Base-by-base conservation (phyloP, 1,140 invertebrate genomes). In the Triops longicaudatus region DNA sequence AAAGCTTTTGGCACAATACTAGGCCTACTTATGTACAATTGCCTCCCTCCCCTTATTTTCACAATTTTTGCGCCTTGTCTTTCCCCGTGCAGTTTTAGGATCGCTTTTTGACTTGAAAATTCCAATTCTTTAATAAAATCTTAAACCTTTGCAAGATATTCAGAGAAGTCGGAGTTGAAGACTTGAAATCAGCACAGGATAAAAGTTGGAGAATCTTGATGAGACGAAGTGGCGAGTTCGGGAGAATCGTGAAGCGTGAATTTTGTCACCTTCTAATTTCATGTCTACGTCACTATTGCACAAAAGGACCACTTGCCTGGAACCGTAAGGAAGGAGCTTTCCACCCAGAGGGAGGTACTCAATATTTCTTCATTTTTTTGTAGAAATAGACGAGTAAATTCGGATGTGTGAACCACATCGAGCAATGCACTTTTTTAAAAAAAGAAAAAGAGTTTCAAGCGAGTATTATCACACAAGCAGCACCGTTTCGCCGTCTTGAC, bases 401-500 rank as follows among this genome's bases (percentile, higher is more conserved):
- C 31, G 31, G 22, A 42, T 50, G 42, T 41, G n/a, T 26, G 9
- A 74, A 41, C 17, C 37, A 63, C 9, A 50, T 37, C 31, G 31
- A 22, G 63, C 27, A 63, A 44, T n/a, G 22, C 74, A 44, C 27
- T 43, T 27, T 41, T 26, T 75, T 43, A 28, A n/a, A n/a, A n/a
- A n/a, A n/a, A n/a, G n/a, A n/a, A n/a, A n/a, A n/a, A n/a, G n/a
- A 28, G 43, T 63, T 75, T 74, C 14, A 26, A 41, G 74, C 31
- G 31, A 37, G 31, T 37, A 28, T 75, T 43, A 42, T 50, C 44
- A 44, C 74, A 41, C 74, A 43, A 73, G 74, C 74, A 44, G 41
- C 44, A 44, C 44, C 44, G 37, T 42, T 75, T 11, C 31, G 26
- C 26, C 28, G n/a, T 44, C 26, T 37, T 75, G 74, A 44, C 74